These are phyloP conservation scores for Drosophila imparisetae DNA, from an alignment of 2,888 invertebrate species.

Conservation along the genomic window DNA sequence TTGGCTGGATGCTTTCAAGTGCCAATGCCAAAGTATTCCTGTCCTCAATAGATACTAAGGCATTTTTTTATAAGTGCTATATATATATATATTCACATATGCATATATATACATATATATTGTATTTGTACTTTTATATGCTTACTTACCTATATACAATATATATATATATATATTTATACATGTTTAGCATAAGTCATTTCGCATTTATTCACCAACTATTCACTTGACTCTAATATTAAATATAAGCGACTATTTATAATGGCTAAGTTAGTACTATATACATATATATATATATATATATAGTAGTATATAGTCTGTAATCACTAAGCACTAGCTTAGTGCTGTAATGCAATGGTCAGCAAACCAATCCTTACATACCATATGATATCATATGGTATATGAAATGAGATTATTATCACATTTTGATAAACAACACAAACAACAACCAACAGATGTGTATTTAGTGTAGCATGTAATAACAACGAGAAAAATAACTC, in stretches of 20 bases:
- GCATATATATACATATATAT: slow-evolving; percentile 1
- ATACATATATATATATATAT: background rate
- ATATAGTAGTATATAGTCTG: background rate
- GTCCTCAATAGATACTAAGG: slow-evolving; percentile 33
- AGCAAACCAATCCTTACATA: background rate
- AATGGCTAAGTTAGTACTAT: slow-evolving; percentile 28
- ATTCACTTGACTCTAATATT: slow-evolving; percentile 27
- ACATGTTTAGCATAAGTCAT: slow-evolving; percentile 19
- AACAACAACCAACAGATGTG: background rate
- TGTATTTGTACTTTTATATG: slow-evolving; percentile 37
- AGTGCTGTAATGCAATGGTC: slow-evolving; percentile 6
- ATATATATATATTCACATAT: background rate
- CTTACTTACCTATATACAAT: slow-evolving; percentile 8
- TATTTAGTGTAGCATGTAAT: slow-evolving; percentile 1
- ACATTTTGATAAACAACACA: slow-evolving; percentile 27
- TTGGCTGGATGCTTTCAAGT: slow-evolving; percentile 35
- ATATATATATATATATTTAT: slow-evolving; percentile 17
- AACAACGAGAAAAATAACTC: slow-evolving; percentile 36
- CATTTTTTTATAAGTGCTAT: background rate
- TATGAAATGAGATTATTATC: slow-evolving; percentile 82
- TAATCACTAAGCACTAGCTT: background rate
- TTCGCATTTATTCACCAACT: slow-evolving; percentile 19
- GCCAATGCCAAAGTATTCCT: slow-evolving; percentile 48
- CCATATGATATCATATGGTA: slow-evolving; percentile 2
- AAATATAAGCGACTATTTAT: slow-evolving; percentile 56